Evolutionary conservation across 2,113 vertebrate genomes (phyloP).

Genomic region (Thermophis baileyi): DNA sequence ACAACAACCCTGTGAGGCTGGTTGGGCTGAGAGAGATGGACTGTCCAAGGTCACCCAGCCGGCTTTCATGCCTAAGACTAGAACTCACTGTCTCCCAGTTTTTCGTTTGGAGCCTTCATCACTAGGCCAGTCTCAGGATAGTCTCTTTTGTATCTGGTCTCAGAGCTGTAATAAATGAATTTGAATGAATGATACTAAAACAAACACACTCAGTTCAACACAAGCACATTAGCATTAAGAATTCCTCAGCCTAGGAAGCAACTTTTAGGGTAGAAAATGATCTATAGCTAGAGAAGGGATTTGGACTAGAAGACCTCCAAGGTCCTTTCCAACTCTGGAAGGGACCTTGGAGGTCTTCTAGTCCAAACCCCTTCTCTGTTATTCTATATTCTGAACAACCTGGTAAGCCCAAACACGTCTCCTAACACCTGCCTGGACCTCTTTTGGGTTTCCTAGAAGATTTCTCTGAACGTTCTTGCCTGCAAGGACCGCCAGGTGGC

Average conservation of each 20-base stretch:
- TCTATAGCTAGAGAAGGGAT: background rate
- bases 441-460: background rate
- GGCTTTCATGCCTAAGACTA: background rate
- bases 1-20: background rate
- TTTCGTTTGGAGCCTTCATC: background rate
- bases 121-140: background rate
- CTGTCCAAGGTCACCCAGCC: no score
- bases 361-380: background rate
- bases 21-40: background rate
- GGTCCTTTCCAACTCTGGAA: no score
- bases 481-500: background rate
- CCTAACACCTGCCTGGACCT: background rate
- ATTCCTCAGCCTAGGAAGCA: background rate
- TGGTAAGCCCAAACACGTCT: background rate
- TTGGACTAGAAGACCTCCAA: background rate
- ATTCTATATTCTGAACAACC: background rate
- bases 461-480: background rate
- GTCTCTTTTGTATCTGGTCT: no score
- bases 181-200: background rate
- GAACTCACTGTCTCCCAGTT: background rate
- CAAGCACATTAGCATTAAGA: background rate
- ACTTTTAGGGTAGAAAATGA: background rate
- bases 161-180: background rate
- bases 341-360: no score
- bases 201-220: background rate